phyloP scores from a whole-genome alignment of 2,113 vertebrate species.

The Chauna torquata region DNA sequence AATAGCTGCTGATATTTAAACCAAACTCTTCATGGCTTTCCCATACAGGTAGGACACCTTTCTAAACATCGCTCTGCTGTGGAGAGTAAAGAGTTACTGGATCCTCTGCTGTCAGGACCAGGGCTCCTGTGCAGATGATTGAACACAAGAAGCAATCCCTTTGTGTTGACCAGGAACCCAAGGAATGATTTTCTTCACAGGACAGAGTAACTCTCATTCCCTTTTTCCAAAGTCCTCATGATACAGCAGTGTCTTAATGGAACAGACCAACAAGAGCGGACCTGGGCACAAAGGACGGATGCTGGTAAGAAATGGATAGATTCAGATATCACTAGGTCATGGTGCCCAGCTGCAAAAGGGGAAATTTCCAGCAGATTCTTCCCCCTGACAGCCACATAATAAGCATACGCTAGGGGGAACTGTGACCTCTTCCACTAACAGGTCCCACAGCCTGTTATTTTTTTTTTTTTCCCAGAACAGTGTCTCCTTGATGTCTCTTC shows the following conservation, averaged over 20 bases:
- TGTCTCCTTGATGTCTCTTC: background rate
- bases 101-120: background rate
- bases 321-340: background rate
- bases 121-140: background rate
- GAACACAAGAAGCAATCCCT: background rate
- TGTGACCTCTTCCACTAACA: background rate
- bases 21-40: background rate
- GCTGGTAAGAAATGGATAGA: background rate
- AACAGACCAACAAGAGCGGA: background rate
- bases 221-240: background rate
- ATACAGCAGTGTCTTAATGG: background rate
- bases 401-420: background rate
- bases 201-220: background rate
- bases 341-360: background rate
- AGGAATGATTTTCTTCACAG: background rate
- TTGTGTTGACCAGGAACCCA: background rate
- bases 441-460: background rate
- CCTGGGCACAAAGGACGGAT: background rate
- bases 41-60: background rate
- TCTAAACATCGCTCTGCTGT: background rate
- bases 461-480: background rate
- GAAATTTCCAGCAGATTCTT: background rate
- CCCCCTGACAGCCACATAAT: rapidly evolving
- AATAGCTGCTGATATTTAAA: slow-evolving; percentile 21
- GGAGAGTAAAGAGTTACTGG: background rate